Conservation (phyloP, 2,797 vertebrate species). For the Pygocentrus nattereri region DNA sequence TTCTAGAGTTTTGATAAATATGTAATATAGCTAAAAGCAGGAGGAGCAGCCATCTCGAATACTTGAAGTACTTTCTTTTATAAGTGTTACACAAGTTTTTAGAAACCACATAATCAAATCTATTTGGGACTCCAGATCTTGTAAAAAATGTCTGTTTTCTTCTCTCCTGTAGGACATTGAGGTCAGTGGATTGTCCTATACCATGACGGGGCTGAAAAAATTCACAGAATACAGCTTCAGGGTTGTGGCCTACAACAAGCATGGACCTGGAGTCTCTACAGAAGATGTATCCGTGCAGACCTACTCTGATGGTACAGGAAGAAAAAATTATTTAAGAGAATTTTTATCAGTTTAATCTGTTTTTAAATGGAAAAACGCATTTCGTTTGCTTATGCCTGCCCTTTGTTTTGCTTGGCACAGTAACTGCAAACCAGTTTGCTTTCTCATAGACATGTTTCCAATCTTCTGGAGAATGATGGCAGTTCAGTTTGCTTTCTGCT, state of each 20-base stretch:
- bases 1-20: no score
- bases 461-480: neutral
- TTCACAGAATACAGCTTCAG: conserved; percentile 94
- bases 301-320: conserved; percentile 86
- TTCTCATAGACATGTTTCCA: neutral
- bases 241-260: conserved; percentile 96
- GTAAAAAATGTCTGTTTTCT: neutral
- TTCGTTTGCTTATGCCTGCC: no score
- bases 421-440: neutral
- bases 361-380: neutral
- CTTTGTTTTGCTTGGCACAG: no score
- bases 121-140: neutral
- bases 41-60: no score
- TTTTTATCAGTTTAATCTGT: no score
- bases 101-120: neutral
- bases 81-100: no score
- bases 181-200: conserved; percentile 83
- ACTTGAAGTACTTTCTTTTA: no score
- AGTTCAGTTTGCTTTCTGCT: neutral
- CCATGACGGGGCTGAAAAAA: conserved; percentile 89
- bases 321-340: no score
- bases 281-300: conserved; percentile 88
- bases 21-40: no score
- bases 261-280: conserved; percentile 94
- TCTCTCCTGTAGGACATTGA: conserved; percentile 86